phyloP scores from a whole-genome alignment of 2,888 invertebrate genomes.

The Strigamia maritima region DNA sequence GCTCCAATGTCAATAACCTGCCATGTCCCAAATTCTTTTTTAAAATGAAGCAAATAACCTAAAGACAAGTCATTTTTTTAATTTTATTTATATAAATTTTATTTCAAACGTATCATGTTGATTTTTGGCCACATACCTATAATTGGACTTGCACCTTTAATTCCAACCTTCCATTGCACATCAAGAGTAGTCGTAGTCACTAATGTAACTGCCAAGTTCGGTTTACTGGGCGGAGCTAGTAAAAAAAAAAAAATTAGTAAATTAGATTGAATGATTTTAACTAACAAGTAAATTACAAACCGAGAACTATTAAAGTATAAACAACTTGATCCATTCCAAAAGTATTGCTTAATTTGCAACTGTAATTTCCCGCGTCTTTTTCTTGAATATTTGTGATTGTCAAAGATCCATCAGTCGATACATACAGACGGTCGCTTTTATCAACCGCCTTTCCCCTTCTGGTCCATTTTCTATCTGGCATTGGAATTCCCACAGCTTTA shows the following conservation, averaged over 20 bases:
- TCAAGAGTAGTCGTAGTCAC: constrained; percentile 51
- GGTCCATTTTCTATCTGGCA: not conserved
- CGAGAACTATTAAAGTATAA: constrained; percentile 81
- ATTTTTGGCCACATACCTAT: not conserved
- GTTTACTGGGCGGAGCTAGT: constrained; percentile 48
- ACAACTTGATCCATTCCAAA: constrained; percentile 90
- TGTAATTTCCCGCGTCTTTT: constrained; percentile 89
- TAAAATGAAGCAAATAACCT: constrained; percentile 86
- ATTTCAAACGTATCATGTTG: not conserved
- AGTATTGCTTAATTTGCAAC: constrained; percentile 86
- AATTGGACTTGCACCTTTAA: constrained; percentile 37
- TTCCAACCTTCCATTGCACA: constrained; percentile 49
- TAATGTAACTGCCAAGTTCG: constrained; percentile 48
- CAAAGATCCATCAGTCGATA: constrained; percentile 86
- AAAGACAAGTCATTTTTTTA: not conserved
- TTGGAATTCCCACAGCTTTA: constrained; percentile 70
- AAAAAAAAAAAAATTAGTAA: not conserved
- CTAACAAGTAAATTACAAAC: constrained; percentile 53
- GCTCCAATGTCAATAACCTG: constrained; percentile 69
- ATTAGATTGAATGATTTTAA: not conserved
- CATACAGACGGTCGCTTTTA: constrained; percentile 70
- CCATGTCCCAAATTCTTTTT: constrained; percentile 92
- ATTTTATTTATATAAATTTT: not conserved
- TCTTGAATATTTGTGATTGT: constrained; percentile 83
- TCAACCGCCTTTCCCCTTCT: constrained; percentile 1